Percentiles rank a stretch among this genome's conserved stretches.
Conservation (phyloP, 2,797 vertebrate species). For the Leuciscus waleckii region DNA sequence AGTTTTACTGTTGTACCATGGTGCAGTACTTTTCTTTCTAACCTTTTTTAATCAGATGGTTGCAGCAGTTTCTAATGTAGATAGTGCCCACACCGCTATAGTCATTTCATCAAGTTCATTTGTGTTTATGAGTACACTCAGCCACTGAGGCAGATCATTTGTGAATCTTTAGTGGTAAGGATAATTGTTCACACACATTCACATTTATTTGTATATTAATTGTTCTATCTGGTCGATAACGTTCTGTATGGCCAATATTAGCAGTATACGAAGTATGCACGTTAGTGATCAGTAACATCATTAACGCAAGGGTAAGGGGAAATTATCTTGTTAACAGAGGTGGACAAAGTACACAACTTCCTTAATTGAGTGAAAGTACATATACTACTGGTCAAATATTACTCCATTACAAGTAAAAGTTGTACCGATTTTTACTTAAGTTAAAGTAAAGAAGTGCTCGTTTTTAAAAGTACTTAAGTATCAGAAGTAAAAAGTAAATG, state of each 20-base stretch:
- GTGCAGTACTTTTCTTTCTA: not conserved
- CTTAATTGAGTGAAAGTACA: too few species aligned
- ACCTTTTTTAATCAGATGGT: not conserved
- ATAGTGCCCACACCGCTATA: not conserved
- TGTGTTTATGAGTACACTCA: not conserved
- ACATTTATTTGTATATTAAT: too few species aligned
- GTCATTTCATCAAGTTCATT: not conserved
- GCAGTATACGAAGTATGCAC: not conserved
- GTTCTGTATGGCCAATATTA: not conserved
- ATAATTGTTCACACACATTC: not conserved
- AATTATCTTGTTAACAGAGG: too few species aligned
- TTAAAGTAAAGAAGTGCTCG: too few species aligned
- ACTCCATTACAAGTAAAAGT: too few species aligned
- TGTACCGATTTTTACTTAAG: too few species aligned
- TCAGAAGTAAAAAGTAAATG: too few species aligned
- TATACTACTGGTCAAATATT: too few species aligned
- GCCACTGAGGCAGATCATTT: not conserved
- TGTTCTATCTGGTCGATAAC: not conserved
- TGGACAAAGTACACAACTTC: too few species aligned
- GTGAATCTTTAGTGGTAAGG: not conserved
- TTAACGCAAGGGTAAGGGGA: not conserved
- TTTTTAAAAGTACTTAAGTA: too few species aligned
- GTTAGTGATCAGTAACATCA: not conserved
- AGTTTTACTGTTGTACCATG: not conserved
- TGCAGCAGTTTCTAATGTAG: not conserved